phyloP scores from a whole-genome alignment of 2,888 invertebrate species.

The Spodoptera picta region DNA sequence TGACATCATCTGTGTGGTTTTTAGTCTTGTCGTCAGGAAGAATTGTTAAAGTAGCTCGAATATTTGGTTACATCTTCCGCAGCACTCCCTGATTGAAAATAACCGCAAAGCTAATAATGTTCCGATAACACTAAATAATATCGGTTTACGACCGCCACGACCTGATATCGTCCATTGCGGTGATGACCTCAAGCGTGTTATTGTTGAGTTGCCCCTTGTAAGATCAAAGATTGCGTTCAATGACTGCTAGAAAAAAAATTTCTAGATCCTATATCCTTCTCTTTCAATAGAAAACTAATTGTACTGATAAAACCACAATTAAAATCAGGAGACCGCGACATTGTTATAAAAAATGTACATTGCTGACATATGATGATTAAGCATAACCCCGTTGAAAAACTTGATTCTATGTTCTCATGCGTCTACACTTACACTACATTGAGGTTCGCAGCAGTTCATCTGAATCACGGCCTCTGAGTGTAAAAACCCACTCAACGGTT shows the following conservation, averaged over 20 bases:
- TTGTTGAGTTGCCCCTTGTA: constrained; percentile 27
- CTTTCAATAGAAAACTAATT: not conserved
- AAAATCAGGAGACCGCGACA: constrained; percentile 3
- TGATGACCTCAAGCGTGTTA: constrained; percentile 50
- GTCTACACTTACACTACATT: constrained; percentile 30
- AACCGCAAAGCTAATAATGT: too few species aligned
- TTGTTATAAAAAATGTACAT: constrained; percentile 3
- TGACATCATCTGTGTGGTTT: constrained; percentile 44
- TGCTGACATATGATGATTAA: constrained; percentile 2
- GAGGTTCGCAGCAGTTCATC: constrained; percentile 56
- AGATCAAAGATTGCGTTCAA: constrained; percentile 16
- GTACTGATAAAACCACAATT: not conserved
- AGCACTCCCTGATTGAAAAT: not conserved
- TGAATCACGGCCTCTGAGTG: constrained; percentile 60
- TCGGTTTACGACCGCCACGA: constrained; percentile 33
- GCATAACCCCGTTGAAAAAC: constrained; percentile 9
- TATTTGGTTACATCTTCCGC: constrained; percentile 4
- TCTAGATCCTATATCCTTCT: too few species aligned
- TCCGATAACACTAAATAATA: not conserved
- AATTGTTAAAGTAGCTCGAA: constrained; percentile 13
- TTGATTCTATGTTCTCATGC: constrained; percentile 17
- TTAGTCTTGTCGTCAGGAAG: constrained; percentile 19
- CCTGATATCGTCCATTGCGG: constrained; percentile 53
- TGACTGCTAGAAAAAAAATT: constrained; percentile 15
- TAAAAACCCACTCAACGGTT: constrained; percentile 70